phyloP scores from a whole-genome alignment of 2,113 vertebrate species.

The Dinomys branickii region DNA sequence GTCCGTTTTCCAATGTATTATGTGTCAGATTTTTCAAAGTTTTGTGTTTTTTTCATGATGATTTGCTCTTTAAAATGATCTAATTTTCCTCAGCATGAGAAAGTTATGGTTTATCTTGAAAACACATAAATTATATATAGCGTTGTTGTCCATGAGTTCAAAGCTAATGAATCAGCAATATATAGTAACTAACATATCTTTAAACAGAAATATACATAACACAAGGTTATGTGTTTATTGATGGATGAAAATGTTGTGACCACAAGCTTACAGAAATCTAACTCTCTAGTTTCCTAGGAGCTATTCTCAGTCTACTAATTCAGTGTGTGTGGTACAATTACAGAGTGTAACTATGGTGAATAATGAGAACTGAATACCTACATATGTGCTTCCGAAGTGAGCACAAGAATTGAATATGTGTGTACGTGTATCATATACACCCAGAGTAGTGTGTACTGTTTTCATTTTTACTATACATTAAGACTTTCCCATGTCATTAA shows the following conservation, averaged over 20 bases:
- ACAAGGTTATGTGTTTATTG: background rate
- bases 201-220: background rate
- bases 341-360: background rate
- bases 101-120: background rate
- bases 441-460: background rate
- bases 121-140: background rate
- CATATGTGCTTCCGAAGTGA: background rate
- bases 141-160: background rate
- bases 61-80: background rate
- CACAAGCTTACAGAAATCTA: background rate
- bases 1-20: background rate
- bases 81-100: background rate
- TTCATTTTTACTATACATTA: background rate
- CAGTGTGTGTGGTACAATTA: background rate
- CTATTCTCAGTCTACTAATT: background rate
- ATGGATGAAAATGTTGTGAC: background rate
- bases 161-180: background rate
- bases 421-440: background rate
- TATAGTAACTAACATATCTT: background rate
- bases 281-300: background rate
- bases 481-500: background rate
- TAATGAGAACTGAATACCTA: background rate
- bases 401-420: background rate
- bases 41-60: background rate
- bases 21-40: background rate